Evolutionary conservation across 53 echinoderm and acorn worm genomes (phyloP).

Genomic region (Crossaster papposus): DNA sequence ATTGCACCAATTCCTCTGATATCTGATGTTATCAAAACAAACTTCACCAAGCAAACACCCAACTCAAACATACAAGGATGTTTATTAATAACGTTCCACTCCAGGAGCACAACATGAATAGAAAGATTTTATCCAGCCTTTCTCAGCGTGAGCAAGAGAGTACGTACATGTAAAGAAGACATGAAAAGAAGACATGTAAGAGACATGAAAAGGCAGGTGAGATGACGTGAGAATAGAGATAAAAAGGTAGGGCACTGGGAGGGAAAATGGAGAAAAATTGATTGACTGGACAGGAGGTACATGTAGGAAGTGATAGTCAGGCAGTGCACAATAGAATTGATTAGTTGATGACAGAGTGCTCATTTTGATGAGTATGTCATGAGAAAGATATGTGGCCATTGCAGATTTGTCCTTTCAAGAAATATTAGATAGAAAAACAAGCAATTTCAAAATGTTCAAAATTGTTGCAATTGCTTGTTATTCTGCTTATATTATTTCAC

Average conservation of each 20-base stretch:
- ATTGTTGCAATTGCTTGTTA: too few species aligned
- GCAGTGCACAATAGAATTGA: too few species aligned
- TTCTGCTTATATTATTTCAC: too few species aligned
- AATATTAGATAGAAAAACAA: too few species aligned
- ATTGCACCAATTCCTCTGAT: neutral
- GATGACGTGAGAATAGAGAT: neutral
- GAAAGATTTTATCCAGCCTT: constrained; percentile 1
- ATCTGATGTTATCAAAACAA: neutral
- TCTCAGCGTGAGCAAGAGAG: constrained; percentile 10
- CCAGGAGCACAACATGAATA: neutral
- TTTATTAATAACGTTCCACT: constrained; percentile 29
- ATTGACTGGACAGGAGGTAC: neutral
- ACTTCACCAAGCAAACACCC: neutral
- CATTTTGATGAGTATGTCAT: too few species aligned
- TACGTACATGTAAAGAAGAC: too few species aligned
- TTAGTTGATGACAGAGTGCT: neutral
- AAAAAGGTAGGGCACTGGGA: neutral
- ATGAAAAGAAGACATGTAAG: neutral
- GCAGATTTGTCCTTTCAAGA: too few species aligned
- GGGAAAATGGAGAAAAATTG: neutral
- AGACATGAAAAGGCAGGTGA: neutral
- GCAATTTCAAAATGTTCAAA: too few species aligned
- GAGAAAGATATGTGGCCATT: too few species aligned
- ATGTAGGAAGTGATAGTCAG: too few species aligned
- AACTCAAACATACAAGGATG: neutral